phyloP scores from a whole-genome alignment of 2,888 invertebrate species.

The Margaritifera margaritifera region DNA sequence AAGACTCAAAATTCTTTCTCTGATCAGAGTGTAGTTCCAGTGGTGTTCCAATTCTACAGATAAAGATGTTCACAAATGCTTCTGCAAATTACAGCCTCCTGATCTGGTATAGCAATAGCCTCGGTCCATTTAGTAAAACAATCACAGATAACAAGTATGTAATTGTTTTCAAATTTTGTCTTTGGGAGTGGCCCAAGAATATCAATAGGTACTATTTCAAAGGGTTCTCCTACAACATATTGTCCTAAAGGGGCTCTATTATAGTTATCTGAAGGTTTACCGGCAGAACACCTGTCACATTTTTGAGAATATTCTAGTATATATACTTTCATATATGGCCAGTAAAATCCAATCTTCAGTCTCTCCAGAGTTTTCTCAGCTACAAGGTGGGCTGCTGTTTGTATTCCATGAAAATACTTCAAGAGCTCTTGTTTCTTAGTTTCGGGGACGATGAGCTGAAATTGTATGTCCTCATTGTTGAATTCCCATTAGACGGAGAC shows the following conservation, averaged over 20 bases:
- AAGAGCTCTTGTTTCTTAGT: no score
- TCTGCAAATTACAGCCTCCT: conserved; percentile 17
- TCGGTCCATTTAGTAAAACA: conserved; percentile 30
- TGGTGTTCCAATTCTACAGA: conserved; percentile 19
- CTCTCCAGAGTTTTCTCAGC: no score
- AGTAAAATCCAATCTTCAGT: no score
- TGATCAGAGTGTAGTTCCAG: conserved; percentile 26
- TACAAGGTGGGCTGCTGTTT: no score
- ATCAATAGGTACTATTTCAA: conserved; percentile 23
- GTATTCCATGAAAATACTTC: no score
- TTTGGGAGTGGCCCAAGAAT: conserved; percentile 22
- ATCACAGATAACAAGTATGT: conserved; percentile 20
- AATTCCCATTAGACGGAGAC: conserved; percentile 31
- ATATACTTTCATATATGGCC: conserved; percentile 12
- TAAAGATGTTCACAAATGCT: conserved; percentile 13
- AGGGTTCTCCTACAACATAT: no score
- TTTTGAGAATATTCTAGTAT: conserved; percentile 6
- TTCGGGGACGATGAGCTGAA: no score
- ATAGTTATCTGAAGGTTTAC: conserved; percentile 10
- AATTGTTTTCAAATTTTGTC: conserved; percentile 13
- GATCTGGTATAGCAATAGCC: conserved; percentile 15
- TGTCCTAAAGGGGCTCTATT: no score
- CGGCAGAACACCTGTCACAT: conserved; percentile 15
- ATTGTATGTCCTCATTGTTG: conserved; percentile 8
- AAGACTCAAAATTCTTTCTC: conserved; percentile 20